Percentiles rank a stretch among this genome's conserved stretches.
These are phyloP conservation scores for Alcedo quadribrachys DNA, from an alignment of 2,797 vertebrate species.

Conservation along the genomic window DNA sequence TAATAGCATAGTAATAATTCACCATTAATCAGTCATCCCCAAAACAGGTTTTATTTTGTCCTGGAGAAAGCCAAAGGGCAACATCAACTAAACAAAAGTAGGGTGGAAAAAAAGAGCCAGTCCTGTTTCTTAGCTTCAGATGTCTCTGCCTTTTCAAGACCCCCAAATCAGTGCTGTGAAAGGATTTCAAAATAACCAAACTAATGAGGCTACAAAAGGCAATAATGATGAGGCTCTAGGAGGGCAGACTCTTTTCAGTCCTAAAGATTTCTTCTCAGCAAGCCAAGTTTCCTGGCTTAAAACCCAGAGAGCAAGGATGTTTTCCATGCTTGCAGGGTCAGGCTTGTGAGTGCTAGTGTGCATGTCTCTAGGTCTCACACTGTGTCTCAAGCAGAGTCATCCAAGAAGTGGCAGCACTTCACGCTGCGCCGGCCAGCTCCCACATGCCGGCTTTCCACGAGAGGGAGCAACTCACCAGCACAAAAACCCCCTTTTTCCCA, in stretches of 20 bases:
- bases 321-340: background rate
- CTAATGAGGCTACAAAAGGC: background rate
- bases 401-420: background rate
- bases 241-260: background rate
- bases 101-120: background rate
- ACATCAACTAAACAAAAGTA: background rate
- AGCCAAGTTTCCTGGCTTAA: constrained; percentile 23
- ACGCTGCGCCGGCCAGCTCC: background rate
- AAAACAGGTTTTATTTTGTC: background rate
- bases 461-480: constrained; percentile 93
- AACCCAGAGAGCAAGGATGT: background rate
- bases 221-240: background rate
- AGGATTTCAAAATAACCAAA: background rate
- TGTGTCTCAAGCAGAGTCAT: background rate
- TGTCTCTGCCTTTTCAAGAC: background rate
- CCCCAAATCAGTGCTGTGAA: background rate
- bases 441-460: constrained; percentile 80
- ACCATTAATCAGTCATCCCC: background rate
- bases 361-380: background rate
- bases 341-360: background rate
- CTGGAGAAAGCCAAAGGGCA: background rate
- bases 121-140: background rate
- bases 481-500: constrained; percentile 59
- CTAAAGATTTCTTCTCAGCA: background rate
- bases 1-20: background rate